These are phyloP conservation scores for Opisthocomus hoazin DNA, from an alignment of 2,113 vertebrate species.

Conservation along the genomic window DNA sequence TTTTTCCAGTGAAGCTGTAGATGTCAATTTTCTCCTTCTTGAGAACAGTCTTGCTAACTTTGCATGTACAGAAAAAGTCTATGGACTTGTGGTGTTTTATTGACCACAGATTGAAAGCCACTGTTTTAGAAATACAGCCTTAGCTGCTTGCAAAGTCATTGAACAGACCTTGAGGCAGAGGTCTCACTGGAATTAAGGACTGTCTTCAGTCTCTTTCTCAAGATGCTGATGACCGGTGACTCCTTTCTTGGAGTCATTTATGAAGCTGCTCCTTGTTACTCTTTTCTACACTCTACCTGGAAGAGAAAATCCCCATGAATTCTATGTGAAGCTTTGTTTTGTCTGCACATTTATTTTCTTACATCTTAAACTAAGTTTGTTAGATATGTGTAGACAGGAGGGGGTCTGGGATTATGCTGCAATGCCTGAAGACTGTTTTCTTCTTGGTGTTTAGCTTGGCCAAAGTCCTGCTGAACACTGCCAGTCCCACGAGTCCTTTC, in stretches of 20 bases:
- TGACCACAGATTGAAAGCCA: background rate
- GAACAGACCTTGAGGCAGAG: background rate
- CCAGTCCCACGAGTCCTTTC: slow-evolving; percentile 41
- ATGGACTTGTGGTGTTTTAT: fast-evolving
- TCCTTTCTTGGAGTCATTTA: background rate
- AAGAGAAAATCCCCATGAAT: background rate
- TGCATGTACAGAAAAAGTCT: background rate
- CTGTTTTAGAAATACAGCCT: background rate
- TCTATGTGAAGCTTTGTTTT: background rate
- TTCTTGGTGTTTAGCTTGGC: slow-evolving; percentile 66
- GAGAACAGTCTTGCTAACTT: background rate
- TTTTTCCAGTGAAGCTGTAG: background rate
- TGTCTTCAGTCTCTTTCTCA: background rate
- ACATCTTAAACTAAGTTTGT: background rate
- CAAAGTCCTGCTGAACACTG: background rate
- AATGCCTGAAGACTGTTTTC: slow-evolving; percentile 45
- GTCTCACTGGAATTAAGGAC: background rate
- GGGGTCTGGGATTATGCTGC: background rate
- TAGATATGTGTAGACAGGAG: background rate
- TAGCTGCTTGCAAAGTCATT: background rate
- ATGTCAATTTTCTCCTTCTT: background rate
- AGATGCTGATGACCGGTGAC: background rate
- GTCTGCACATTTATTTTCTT: background rate
- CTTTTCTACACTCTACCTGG: background rate
- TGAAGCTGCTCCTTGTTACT: background rate